Conservation (phyloP, 2,797 vertebrate genomes). For the Chaetophractus vellerosus region DNA sequence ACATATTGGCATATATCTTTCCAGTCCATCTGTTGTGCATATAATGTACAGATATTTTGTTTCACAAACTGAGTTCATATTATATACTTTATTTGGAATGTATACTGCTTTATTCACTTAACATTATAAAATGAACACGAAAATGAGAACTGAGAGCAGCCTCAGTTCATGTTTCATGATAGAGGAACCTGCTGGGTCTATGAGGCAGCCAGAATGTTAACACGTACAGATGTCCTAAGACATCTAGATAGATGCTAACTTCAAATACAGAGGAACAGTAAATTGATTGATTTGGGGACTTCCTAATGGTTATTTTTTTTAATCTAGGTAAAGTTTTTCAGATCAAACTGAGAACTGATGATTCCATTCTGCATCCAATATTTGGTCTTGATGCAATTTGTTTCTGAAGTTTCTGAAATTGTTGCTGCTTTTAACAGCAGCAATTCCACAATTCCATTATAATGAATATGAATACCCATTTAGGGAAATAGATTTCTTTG, state of each 20-base stretch:
- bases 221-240: background rate
- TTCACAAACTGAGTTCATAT: background rate
- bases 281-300: background rate
- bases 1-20: background rate
- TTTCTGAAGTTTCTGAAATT: conserved; percentile 64
- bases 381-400: conserved; percentile 53
- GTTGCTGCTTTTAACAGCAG: background rate
- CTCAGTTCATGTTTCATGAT: background rate
- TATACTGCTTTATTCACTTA: background rate
- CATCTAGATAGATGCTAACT: background rate
- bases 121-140: background rate
- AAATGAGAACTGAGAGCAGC: background rate
- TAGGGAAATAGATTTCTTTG: conserved; percentile 21
- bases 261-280: background rate
- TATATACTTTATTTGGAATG: background rate
- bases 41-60: background rate
- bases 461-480: background rate
- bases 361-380: background rate
- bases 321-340: conserved; percentile 1
- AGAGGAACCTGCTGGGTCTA: background rate
- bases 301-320: background rate
- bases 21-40: background rate
- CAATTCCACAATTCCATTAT: background rate
- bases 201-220: background rate
- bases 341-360: background rate